Conservation (phyloP, 2,113 vertebrate species). For the Entosphenus tridentatus region DNA sequence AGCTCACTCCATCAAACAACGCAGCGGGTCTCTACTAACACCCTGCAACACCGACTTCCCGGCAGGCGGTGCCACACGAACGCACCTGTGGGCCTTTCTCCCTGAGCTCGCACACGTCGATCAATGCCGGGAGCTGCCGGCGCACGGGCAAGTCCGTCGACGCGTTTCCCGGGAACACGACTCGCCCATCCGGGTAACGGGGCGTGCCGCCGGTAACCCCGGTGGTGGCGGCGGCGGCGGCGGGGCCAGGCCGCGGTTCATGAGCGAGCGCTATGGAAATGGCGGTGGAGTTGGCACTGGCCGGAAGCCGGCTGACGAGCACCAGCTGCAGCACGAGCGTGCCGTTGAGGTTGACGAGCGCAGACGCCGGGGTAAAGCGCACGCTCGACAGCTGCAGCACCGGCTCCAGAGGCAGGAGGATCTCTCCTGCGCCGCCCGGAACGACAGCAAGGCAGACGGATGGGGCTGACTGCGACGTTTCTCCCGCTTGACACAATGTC, state of each 20-base stretch:
- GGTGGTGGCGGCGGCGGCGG: not conserved
- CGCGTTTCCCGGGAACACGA: not conserved
- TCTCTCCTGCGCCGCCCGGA: too few species aligned
- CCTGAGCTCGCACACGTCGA: constrained; percentile 2
- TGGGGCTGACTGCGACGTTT: too few species aligned
- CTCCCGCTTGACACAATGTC: too few species aligned
- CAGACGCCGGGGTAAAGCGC: constrained; percentile 41
- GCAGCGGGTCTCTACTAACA: too few species aligned
- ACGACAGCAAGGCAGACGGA: too few species aligned
- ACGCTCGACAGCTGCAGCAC: constrained; percentile 35
- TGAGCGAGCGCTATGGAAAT: not conserved
- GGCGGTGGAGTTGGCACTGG: not conserved
- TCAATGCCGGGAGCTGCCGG: constrained; percentile 2
- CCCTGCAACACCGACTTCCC: too few species aligned
- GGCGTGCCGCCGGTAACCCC: not conserved
- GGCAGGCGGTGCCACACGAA: not conserved
- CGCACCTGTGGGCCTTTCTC: constrained; percentile 3
- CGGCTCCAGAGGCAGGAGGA: not conserved
- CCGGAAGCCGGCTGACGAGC: constrained; percentile 52
- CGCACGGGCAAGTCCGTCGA: not conserved
- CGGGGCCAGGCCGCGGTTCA: not conserved
- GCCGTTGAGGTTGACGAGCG: constrained; percentile 61
- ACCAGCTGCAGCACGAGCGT: constrained; percentile 43
- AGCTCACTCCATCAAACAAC: too few species aligned
- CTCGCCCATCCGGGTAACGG: too few species aligned